A percentile compares a stretch with the other conserved stretches of the same genome.
Evolutionary conservation across 2,888 invertebrate genomes (phyloP).

Genomic region (Plagodis pulveraria): DNA sequence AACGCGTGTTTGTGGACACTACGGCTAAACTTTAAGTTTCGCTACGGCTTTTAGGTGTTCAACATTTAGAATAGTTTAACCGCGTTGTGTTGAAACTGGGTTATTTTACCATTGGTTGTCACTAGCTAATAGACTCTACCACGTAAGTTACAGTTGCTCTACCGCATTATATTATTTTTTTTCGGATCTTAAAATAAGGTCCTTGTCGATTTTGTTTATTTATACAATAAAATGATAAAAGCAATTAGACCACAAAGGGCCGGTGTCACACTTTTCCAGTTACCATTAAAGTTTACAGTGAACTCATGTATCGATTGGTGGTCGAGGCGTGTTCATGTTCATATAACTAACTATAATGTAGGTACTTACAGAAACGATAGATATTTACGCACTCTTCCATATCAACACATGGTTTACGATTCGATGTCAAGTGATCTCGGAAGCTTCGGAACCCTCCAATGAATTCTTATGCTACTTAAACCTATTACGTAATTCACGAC

Average conservation of each 20-base stretch:
- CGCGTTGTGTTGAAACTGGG: neutral
- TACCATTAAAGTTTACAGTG: too few species aligned
- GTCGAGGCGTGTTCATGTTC: too few species aligned
- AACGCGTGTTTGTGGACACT: constrained; percentile 30
- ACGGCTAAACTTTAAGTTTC: constrained; percentile 4
- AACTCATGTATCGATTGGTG: too few species aligned
- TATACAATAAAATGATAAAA: too few species aligned
- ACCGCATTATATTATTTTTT: too few species aligned
- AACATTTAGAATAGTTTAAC: constrained; percentile 3
- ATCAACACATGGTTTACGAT: constrained; percentile 16
- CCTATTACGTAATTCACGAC: constrained; percentile 44
- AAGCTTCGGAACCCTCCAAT: neutral
- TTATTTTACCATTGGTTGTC: neutral
- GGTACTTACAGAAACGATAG: constrained; percentile 26
- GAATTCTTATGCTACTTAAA: constrained; percentile 32
- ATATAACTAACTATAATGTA: too few species aligned
- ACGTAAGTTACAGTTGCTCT: too few species aligned
- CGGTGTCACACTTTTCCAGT: too few species aligned
- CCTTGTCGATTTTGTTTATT: too few species aligned
- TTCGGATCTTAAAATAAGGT: too few species aligned
- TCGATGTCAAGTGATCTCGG: constrained; percentile 19
- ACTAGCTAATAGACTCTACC: too few species aligned
- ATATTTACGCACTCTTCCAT: constrained; percentile 58
- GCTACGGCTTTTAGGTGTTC: constrained; percentile 2
- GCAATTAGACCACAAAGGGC: too few species aligned